Evolutionary conservation across 2,888 invertebrate species (phyloP).

Genomic region (Campoletis raptor): DNA sequence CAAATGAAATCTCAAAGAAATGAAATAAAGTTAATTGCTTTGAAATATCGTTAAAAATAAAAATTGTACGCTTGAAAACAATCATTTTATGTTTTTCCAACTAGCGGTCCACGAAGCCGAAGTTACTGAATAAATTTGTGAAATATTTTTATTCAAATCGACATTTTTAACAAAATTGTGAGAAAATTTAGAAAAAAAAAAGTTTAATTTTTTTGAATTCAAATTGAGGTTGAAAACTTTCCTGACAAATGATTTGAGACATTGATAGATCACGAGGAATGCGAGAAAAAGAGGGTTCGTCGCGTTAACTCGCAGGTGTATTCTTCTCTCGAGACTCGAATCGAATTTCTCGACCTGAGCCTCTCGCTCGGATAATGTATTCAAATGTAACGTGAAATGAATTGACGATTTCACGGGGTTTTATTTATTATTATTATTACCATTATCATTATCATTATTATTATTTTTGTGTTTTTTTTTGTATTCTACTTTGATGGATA

Average conservation of each 20-base stretch:
- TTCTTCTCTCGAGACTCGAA: conserved; percentile 2
- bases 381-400: conserved; percentile 13
- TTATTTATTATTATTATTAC: neutral
- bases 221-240: neutral
- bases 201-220: neutral
- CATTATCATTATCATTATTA: neutral
- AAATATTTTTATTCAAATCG: too few relatives aligned
- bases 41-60: neutral
- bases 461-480: neutral
- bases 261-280: conserved; percentile 39
- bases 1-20: neutral
- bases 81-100: neutral
- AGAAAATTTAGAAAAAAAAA: neutral
- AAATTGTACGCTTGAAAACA: neutral
- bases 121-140: neutral
- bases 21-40: neutral
- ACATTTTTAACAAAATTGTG: neutral
- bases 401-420: conserved; percentile 21
- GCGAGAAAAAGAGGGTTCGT: neutral
- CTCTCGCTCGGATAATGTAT: neutral
- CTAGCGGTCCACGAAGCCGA: too few relatives aligned
- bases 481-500: neutral
- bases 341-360: neutral
- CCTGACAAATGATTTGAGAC: conserved; percentile 46
- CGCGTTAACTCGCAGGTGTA: conserved; percentile 17